Percentiles rank a stretch among this genome's conserved stretches.
Conservation (phyloP, 2,113 vertebrate genomes). For the Brachionichthys hirsutus region DNA sequence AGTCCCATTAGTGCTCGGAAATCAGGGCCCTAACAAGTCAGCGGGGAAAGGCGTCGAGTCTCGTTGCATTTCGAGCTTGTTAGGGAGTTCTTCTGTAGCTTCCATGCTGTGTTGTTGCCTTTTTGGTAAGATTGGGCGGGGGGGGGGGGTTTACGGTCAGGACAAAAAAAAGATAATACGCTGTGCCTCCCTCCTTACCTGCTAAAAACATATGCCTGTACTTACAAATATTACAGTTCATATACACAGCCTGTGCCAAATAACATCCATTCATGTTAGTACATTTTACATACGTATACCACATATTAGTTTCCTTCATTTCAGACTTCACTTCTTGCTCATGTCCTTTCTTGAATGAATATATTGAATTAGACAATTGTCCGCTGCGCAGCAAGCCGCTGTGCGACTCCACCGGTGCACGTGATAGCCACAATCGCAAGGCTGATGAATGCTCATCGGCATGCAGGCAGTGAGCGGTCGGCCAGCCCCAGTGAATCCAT, state of each 20-base stretch:
- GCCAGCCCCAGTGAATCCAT: constrained; percentile 58
- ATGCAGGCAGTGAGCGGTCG: constrained; percentile 50
- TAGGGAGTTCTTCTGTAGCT: constrained; percentile 62
- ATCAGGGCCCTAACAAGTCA: constrained; percentile 77
- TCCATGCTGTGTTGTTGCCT: constrained; percentile 67
- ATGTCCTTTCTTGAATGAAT: not conserved
- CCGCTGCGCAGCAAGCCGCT: constrained; percentile 13
- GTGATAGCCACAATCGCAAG: constrained; percentile 31
- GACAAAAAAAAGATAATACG: constrained; percentile 11
- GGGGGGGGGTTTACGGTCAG: constrained; percentile 37
- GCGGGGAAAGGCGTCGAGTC: constrained; percentile 64
- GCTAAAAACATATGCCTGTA: not conserved
- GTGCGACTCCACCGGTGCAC: constrained; percentile 19
- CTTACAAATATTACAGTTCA: not conserved
- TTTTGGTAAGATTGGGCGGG: constrained; percentile 57
- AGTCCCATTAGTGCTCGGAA: constrained; percentile 69
- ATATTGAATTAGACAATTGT: constrained; percentile 8
- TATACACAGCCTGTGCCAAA: not conserved
- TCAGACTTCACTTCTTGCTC: constrained; percentile 9
- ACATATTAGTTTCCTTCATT: constrained; percentile 1
- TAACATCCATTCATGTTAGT: not conserved
- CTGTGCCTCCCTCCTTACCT: constrained; percentile 9
- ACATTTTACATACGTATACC: not conserved
- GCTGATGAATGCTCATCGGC: constrained; percentile 53
- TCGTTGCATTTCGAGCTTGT: constrained; percentile 74